Conservation (phyloP, 2,797 vertebrate species). For the Staurois parvus region DNA sequence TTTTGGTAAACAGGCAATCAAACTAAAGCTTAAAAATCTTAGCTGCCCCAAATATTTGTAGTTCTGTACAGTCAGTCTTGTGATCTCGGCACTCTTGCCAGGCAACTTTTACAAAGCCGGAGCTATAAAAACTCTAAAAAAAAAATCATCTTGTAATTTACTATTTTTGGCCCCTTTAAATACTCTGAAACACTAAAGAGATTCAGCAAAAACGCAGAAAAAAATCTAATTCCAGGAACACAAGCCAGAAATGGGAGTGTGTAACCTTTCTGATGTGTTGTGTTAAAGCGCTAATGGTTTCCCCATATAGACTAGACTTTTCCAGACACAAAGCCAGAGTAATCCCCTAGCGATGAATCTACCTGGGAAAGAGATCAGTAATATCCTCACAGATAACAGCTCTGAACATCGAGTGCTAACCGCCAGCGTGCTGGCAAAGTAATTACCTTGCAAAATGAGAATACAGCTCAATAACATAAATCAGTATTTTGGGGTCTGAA, state of each 20-base stretch:
- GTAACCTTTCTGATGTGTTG: background rate
- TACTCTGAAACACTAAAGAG: background rate
- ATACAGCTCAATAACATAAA: slow-evolving; percentile 19
- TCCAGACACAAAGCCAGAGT: slow-evolving; percentile 18
- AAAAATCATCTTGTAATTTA: no score
- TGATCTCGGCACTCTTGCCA: no score
- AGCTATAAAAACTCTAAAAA: no score
- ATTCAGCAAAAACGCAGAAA: background rate
- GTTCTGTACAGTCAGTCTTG: no score
- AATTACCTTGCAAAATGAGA: slow-evolving; percentile 7
- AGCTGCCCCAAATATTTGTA: no score
- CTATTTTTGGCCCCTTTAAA: background rate
- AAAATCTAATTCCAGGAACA: background rate
- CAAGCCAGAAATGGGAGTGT: background rate
- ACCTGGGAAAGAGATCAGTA: slow-evolving; percentile 12
- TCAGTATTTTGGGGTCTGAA: background rate
- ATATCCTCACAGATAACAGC: slow-evolving; percentile 34
- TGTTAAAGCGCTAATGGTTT: background rate
- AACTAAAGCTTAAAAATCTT: no score
- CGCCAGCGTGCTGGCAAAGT: background rate
- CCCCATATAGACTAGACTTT: background rate
- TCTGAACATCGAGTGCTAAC: background rate
- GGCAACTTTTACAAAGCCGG: no score
- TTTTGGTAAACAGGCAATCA: no score
- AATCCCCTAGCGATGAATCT: slow-evolving; percentile 6